Base-by-base conservation (phyloP, 2,797 vertebrate genomes). In the Xerus rutilus region DNA sequence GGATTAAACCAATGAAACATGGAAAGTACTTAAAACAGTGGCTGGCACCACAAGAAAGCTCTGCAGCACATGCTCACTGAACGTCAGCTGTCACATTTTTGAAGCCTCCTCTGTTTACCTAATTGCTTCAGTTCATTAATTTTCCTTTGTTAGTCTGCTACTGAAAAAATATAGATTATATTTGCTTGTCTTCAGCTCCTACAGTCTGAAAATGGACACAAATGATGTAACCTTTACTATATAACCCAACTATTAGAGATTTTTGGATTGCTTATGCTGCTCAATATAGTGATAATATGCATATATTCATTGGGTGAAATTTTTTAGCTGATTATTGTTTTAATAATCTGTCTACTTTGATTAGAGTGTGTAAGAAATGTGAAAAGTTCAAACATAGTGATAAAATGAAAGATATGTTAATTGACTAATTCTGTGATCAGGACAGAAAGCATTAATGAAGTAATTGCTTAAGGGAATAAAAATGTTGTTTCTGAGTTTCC, bases 381-480 rank as follows among this genome's bases (percentile, higher is more conserved):
- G 9, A 8, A 65, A 94, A 85, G 47, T 91, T 95, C 54, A 96
- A 91, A 84, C 89, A 65, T 70, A 65, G 5, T 25, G 10, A 57
- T 90, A 94, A 79, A 95, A 85, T 95, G 45, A 89, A 94, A 95
- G 4, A 78, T 67, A 89, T 92, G 97, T 96, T 96, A 49, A 93
- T 95, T 92, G 95, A 78, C n/a, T 82, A 87, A 96, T 85, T 57
- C 49, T 84, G 54, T 95, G 91, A 87, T 96, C 32, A 96, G 96
- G 67, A 94, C 62, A 96, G 92, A 93, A 89, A 72, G 59, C 64
- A 95, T 88, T 94, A 95, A 84, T 89, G 96, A 90, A 96, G 64
- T 93, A 84, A 94, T 97, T 97, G 91, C 70, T 95, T 96, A 87
- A 97, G 94, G 76, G 45, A 94, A 85, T 94, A 92, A 72, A 91